Percentiles rank a stretch among this genome's conserved stretches.
Evolutionary conservation across 2,797 vertebrate genomes (phyloP).

Genomic region (Paguma larvata): DNA sequence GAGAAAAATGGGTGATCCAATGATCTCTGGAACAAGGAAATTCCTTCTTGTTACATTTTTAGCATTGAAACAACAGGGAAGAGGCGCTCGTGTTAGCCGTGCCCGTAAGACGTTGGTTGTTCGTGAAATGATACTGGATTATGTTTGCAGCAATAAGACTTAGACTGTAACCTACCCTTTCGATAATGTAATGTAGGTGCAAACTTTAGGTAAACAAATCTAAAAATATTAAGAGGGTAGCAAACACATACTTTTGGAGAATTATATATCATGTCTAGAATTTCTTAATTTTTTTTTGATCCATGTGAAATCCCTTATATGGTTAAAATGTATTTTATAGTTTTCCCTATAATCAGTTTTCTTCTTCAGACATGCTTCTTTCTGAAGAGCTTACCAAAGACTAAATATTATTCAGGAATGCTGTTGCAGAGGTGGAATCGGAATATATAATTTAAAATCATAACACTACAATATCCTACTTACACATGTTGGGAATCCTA

Average conservation of each 20-base stretch:
- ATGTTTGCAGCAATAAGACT: not conserved
- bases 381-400: not conserved
- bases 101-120: not conserved
- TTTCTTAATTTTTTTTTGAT: slow-evolving; percentile 52
- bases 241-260: not conserved
- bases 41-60: not conserved
- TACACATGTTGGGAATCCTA: not conserved
- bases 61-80: not conserved
- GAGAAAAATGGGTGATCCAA: not conserved
- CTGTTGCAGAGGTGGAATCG: not conserved
- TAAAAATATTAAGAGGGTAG: not conserved
- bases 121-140: not conserved
- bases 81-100: not conserved
- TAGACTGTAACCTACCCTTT: not conserved
- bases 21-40: not conserved
- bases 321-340: not conserved
- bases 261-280: not conserved
- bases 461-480: not conserved
- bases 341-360: not conserved
- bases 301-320: not conserved
- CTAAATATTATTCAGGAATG: not conserved
- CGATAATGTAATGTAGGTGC: not conserved
- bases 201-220: not conserved
- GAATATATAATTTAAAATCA: not conserved
- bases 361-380: not conserved